Conservation (phyloP, 2,113 vertebrate species). For the Onychostruthus taczanowskii region DNA sequence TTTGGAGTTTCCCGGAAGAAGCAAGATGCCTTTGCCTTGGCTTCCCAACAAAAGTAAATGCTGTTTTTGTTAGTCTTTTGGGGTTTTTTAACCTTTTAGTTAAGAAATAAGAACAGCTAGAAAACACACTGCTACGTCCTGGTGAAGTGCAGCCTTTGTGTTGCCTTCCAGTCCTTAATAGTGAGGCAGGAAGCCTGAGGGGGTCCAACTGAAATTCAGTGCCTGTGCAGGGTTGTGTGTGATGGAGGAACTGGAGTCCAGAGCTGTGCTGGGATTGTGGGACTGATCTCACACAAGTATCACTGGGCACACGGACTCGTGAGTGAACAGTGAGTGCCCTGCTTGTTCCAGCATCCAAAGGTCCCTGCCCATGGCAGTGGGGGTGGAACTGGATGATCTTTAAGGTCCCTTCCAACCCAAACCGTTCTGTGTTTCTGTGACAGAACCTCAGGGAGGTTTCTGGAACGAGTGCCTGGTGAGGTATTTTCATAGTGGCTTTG, state of each 20-base stretch:
- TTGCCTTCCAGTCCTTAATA: not conserved
- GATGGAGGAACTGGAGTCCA: not conserved
- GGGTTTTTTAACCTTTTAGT: not conserved
- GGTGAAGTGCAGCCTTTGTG: not conserved
- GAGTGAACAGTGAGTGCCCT: not conserved
- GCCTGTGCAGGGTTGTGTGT: not conserved
- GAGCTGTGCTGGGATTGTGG: not conserved
- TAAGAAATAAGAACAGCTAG: not conserved
- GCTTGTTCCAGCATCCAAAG: not conserved
- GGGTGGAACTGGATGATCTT: not conserved
- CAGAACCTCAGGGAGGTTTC: not conserved
- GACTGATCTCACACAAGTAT: fast-evolving
- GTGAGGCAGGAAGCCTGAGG: not conserved
- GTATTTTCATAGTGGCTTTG: not conserved
- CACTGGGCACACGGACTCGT: fast-evolving
- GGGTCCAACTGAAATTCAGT: not conserved
- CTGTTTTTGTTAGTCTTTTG: not conserved
- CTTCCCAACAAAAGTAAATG: slow-evolving; percentile 88
- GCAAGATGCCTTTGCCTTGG: slow-evolving; percentile 87
- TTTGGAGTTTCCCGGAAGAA: slow-evolving; percentile 86
- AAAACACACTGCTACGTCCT: not conserved
- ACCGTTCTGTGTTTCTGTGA: not conserved
- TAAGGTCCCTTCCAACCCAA: not conserved
- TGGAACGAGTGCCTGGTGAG: fast-evolving
- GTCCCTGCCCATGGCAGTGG: not conserved